These are phyloP conservation scores for Mactra quadrangularis DNA, from an alignment of 1,140 invertebrate genomes.

Conservation along the genomic window DNA sequence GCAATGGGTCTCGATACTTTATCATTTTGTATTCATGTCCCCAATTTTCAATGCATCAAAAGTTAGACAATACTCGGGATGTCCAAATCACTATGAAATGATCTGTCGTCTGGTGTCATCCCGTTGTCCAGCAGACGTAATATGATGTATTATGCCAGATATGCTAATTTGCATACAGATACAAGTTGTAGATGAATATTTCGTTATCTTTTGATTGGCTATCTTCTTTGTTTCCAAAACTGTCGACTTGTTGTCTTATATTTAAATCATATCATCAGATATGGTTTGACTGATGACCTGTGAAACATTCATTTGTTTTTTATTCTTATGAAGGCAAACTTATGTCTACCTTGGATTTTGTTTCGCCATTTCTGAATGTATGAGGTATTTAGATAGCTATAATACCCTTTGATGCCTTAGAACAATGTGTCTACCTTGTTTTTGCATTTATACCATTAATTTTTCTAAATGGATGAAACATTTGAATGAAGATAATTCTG, in stretches of 20 bases:
- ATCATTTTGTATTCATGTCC: conserved; percentile 16
- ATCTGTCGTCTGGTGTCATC: conserved; percentile 23
- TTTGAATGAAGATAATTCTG: too few relatives aligned
- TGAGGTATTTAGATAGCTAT: too few relatives aligned
- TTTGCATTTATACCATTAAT: too few relatives aligned
- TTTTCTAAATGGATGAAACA: too few relatives aligned
- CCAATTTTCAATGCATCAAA: conserved; percentile 52
- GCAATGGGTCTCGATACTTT: conserved; percentile 11
- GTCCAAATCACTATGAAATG: conserved; percentile 4
- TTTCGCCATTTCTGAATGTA: too few relatives aligned
- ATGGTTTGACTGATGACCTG: neutral
- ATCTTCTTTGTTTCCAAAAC: conserved; percentile 19
- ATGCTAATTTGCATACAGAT: conserved; percentile 49
- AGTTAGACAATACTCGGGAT: conserved; percentile 42
- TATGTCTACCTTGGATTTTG: too few relatives aligned
- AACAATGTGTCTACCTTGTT: too few relatives aligned
- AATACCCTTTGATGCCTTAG: too few relatives aligned
- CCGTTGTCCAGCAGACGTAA: conserved; percentile 43
- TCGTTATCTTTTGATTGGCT: conserved; percentile 33
- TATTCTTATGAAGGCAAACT: too few relatives aligned
- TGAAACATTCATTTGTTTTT: too few relatives aligned
- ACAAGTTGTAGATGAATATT: conserved; percentile 16
- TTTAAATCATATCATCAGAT: neutral
- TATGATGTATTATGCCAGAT: conserved; percentile 60
- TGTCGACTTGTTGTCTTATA: neutral